Base-by-base conservation (phyloP, 2,113 vertebrate species). In the Cairina moschata region DNA sequence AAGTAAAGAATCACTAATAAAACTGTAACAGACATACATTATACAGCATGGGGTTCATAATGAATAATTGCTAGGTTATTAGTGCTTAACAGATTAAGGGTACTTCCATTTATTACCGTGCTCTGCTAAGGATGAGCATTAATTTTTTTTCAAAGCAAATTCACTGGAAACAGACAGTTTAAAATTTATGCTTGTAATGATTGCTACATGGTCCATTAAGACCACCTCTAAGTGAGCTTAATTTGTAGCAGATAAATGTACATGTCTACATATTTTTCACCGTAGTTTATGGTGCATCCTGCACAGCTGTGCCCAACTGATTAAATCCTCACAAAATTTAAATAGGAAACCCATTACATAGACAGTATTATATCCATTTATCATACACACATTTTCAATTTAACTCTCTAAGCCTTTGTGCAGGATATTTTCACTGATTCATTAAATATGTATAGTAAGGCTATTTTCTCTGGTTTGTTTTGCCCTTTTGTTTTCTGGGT, bases 211-310 rank as follows among this genome's bases (percentile, higher is more conserved):
- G 97, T 97, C 98, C 98, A 98, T 98, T 98, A 98, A 98, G 98
- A 98, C 97, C 97, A 98, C 98, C 98, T 98, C 98, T 98, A 98
- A 98, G 98, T 98, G 98, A 98, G 98, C 98, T 98, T 98, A 98
- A 98, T 98, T 98, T 98, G 98, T 97, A 98, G 97, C 98, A 98
- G 98, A 98, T 98, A 98, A 98, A 98, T 98, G 98, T 98, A 98
- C 97, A 98, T 98, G 98, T 98, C 97, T 97, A 97, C 98, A 97
- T 98, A 98, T 98, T 98, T 98, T 98, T 98, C 98, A 98, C 96
- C 46, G 63, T 98, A 97, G 97, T 98, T 98, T 98, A 98, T 98
- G 96, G 97, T 95, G 97, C 97, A 97, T 98, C 98, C 97, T 97
- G 98, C 98, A 97, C 98, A 98, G 98, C 98, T 98, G 98, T 96